Base-by-base conservation (phyloP, 2,888 invertebrate species). In the Pseudococcus jackbeardsleyi region DNA sequence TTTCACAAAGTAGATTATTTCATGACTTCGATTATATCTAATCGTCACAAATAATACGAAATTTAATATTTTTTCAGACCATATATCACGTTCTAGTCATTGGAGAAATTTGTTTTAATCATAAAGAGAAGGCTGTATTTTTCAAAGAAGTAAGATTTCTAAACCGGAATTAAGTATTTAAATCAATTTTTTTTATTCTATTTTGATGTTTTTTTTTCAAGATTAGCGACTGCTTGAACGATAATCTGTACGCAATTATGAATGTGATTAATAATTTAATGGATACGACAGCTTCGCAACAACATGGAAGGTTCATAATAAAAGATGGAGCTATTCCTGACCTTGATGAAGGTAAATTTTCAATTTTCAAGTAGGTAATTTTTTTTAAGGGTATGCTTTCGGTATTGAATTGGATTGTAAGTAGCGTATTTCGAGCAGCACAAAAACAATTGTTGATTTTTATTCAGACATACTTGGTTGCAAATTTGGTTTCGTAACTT, bases 251-350 rank as follows among this genome's bases (percentile, higher is more conserved):
- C 89, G 91, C 93, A 91, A 93, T 96, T 91, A 94, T 95, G 88
- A 92, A 94, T 88, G 94, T 95, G 88, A 95, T 96, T 91, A 94
- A 94, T 90, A 93, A 94, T 90, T 94, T 95, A n/a, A 93, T 96
- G 89, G 95, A 96, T 91, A 95, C 95, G 91, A 94, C 94, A 89
- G 92, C 93, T 54, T 94, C 93, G 11, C 93, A 93, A 89, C 92
- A 92, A 9, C 93, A 93, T 90, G 94, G 94, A 54, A 94, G 95
- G 90, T 95, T 97, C 90, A 94, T 94, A 0, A 95, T 97, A 0
- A 95, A 95, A 90, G 92, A 93, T 39, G 96, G 96, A 85, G 94
- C 97, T 3, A 96, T 96, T 91, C 92, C 94, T 3, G 94, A 94
- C 89, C 92, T 97, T 79, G 97, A 97, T 91, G 93, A 94, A 90